Evolutionary conservation across 64 coral and sea anemone species (phyloP).

Genomic region (Porites lutea): DNA sequence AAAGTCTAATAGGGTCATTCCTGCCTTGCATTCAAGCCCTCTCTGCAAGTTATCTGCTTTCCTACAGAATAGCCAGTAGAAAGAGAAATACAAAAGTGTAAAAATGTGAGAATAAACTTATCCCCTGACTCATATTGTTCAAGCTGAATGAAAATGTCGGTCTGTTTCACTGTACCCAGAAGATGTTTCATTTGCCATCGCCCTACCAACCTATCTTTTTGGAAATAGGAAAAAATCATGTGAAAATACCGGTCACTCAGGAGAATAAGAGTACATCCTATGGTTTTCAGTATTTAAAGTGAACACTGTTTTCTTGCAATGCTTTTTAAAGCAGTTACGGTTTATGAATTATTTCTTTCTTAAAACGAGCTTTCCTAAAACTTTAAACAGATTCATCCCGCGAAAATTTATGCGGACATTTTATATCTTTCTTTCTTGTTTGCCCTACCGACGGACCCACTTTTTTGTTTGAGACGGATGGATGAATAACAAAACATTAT

Average conservation of each 20-base stretch:
- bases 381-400: background rate
- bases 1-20: conserved; percentile 8
- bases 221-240: conserved; percentile 1
- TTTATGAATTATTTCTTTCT: conserved; percentile 4
- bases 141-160: conserved; percentile 1
- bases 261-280: conserved; percentile 10
- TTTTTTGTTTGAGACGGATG: background rate
- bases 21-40: conserved; percentile 12
- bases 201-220: background rate
- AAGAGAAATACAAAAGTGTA: background rate
- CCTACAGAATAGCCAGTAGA: background rate
- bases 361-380: conserved; percentile 11
- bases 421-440: conserved; percentile 4
- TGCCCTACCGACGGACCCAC: background rate
- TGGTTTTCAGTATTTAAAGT: conserved; percentile 3
- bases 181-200: background rate
- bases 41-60: conserved; percentile 14
- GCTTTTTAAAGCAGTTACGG: conserved; percentile 11
- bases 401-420: conserved; percentile 2
- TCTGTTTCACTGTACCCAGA: background rate
- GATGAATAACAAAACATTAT: too few species aligned
- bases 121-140: conserved; percentile 9
- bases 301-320: conserved; percentile 11
- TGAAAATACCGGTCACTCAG: background rate
- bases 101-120: conserved; percentile 9